These are phyloP conservation scores for Oasisia sp. DNA, from an alignment of 2,888 invertebrate genomes.

Conservation along the genomic window DNA sequence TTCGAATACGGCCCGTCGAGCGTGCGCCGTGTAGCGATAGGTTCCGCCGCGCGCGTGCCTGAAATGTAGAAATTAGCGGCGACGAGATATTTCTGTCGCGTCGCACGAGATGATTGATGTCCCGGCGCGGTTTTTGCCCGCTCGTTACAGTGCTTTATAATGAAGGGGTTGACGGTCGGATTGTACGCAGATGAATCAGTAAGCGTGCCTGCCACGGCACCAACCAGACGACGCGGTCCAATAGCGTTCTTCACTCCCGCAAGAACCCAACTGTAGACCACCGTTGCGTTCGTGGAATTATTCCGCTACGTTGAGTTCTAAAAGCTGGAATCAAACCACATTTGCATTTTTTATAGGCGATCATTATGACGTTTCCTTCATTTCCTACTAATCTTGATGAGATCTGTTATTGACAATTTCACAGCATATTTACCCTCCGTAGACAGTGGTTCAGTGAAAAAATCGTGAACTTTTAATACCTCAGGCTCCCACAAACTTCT, in stretches of 20 bases:
- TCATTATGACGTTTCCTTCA: too few relatives aligned
- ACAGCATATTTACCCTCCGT: too few relatives aligned
- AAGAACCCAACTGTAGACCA: neutral
- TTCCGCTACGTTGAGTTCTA: neutral
- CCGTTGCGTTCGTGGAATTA: neutral
- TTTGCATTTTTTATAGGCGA: too few relatives aligned
- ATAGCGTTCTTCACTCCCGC: neutral
- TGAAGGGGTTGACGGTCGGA: neutral
- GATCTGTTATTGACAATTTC: too few relatives aligned
- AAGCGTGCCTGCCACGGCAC: neutral
- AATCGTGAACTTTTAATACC: too few relatives aligned
- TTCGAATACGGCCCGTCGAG: neutral
- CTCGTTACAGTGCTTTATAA: neutral
- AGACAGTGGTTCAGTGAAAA: too few relatives aligned
- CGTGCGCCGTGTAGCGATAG: neutral
- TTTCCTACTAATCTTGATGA: too few relatives aligned
- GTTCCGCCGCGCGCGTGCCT: neutral
- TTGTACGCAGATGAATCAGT: neutral
- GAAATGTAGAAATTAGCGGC: neutral
- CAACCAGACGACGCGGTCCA: neutral
- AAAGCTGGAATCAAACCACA: too few relatives aligned
- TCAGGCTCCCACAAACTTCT: too few relatives aligned
- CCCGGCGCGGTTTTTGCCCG: neutral
- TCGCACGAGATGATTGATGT: neutral
- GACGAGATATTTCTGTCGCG: neutral